These are phyloP conservation scores for Micrasema longulum DNA, from an alignment of 1,140 invertebrate genomes.

Conservation along the genomic window DNA sequence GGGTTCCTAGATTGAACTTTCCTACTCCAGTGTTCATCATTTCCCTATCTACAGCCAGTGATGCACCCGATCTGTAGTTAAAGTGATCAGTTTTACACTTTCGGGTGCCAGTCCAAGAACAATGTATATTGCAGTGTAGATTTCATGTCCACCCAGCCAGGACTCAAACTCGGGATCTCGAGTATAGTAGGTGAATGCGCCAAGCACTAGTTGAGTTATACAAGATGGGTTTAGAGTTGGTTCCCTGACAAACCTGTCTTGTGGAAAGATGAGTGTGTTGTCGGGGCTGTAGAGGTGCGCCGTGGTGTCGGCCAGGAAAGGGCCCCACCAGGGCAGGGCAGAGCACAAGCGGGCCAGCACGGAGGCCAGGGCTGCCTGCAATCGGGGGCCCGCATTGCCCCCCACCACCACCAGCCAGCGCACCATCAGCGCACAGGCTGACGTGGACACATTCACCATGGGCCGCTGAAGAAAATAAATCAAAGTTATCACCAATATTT, in stretches of 20 bases:
- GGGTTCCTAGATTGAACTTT: too few relatives aligned
- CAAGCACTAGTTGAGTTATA: too few relatives aligned
- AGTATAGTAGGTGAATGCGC: too few relatives aligned
- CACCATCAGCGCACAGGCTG: slow-evolving; percentile 45
- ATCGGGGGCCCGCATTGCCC: slow-evolving; percentile 65
- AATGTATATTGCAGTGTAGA: too few relatives aligned
- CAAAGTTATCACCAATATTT: too few relatives aligned
- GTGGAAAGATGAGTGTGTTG: slow-evolving; percentile 82
- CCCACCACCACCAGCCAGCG: slow-evolving; percentile 59
- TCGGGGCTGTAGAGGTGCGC: slow-evolving; percentile 82
- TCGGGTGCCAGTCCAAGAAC: too few relatives aligned
- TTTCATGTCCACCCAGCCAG: too few relatives aligned
- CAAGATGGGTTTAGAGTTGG: neutral
- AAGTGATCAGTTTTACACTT: too few relatives aligned
- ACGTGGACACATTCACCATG: slow-evolving; percentile 36
- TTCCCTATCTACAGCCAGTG: too few relatives aligned
- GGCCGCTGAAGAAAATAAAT: slow-evolving; percentile 31
- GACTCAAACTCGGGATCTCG: too few relatives aligned
- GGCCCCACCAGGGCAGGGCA: slow-evolving; percentile 87
- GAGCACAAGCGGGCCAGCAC: slow-evolving; percentile 84
- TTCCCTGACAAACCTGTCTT: slow-evolving; percentile 78
- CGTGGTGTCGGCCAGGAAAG: slow-evolving; percentile 85
- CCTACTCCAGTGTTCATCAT: too few relatives aligned
- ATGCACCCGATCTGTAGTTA: too few relatives aligned
- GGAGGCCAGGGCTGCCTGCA: slow-evolving; percentile 80